phyloP scores from a whole-genome alignment of 2,797 vertebrate genomes.

The Tapera naevia region DNA sequence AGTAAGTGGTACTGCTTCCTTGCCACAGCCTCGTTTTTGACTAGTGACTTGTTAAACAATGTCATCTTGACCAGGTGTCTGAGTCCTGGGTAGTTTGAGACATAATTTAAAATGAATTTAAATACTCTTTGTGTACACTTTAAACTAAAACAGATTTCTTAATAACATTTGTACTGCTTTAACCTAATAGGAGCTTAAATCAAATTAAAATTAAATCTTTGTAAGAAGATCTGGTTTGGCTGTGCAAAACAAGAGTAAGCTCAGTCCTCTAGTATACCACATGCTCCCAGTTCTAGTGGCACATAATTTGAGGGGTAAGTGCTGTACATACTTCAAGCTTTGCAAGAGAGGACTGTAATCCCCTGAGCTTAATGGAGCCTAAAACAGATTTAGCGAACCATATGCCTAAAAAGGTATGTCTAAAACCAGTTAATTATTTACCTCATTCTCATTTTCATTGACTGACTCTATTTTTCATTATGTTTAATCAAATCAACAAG shows the following conservation, averaged over 20 bases:
- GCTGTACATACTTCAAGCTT: not conserved
- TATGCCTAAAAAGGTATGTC: not conserved
- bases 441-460: conserved; percentile 1
- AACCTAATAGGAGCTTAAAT: not conserved
- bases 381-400: not conserved
- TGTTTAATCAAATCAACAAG: conserved; percentile 27
- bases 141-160: not conserved
- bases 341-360: not conserved
- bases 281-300: not conserved
- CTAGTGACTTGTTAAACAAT: not conserved
- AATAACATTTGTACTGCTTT: not conserved
- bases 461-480: conserved; percentile 11
- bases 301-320: not conserved
- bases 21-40: not conserved
- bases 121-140: not conserved
- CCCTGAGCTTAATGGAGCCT: not conserved
- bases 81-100: not conserved
- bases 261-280: not conserved
- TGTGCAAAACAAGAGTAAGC: not conserved
- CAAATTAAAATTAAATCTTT: not conserved
- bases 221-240: not conserved
- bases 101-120: not conserved
- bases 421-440: conserved; percentile 1
- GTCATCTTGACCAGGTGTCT: not conserved
- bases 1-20: not conserved